These are phyloP conservation scores for Sarcophilus harrisii DNA, from an alignment of 2,797 vertebrate species.

Conservation along the genomic window DNA sequence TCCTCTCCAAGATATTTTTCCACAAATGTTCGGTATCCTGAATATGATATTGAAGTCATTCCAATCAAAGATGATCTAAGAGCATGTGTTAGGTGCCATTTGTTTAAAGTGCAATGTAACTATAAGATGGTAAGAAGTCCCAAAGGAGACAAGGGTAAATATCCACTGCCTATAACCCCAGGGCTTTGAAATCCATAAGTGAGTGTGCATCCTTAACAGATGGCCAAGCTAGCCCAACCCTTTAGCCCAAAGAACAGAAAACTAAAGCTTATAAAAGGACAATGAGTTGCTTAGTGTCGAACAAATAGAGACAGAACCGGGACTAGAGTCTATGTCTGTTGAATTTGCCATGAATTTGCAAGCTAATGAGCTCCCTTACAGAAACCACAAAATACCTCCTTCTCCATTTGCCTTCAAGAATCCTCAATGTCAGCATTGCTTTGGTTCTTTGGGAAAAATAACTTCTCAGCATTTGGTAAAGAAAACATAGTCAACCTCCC, in stretches of 20 bases:
- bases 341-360: neutral
- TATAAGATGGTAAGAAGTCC: neutral
- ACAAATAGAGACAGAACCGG: constrained; percentile 2
- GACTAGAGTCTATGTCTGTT: neutral
- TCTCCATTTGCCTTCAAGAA: constrained; percentile 1
- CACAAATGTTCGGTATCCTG: neutral
- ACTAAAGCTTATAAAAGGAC: neutral
- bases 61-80: neutral
- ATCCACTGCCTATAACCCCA: neutral
- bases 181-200: neutral
- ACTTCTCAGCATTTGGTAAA: constrained; percentile 28
- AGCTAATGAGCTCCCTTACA: neutral
- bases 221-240: neutral
- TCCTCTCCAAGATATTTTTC: neutral
- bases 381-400: neutral
- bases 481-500: constrained; percentile 25
- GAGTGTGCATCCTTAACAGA: neutral
- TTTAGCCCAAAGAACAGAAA: constrained; percentile 3
- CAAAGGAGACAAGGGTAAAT: neutral
- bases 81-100: neutral
- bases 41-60: neutral
- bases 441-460: constrained; percentile 14
- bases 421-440: neutral
- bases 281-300: neutral
- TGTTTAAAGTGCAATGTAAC: neutral